Evolutionary conservation across 2,888 invertebrate species (phyloP), one percentile per base, ranked within the genome.

Genomic region (Agonopterix alstromeriana): DNA sequence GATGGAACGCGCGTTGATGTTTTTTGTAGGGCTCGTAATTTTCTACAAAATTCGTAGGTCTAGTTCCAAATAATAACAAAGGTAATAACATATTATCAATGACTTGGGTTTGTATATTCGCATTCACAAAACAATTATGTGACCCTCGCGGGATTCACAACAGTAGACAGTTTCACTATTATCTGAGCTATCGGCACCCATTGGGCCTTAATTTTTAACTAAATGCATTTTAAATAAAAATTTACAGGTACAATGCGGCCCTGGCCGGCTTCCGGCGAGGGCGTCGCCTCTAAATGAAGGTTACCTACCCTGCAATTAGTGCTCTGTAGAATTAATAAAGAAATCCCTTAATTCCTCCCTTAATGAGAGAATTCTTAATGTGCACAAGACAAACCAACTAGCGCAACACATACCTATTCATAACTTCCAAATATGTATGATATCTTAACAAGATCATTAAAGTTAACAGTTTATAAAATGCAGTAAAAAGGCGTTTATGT

Each of bases 281-380:
- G 65, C 61, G 69, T 69, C 63, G 63, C 63, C 59, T 58, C 60
- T 64, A 71, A 74, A 76, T 72, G 72, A 73, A 77, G 61, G 70
- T 65, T 63, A 68, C 63, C 67, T 66, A 72, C 72, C 68, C 60
- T 61, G 71, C 74, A 79, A 79, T 82, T 77, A 79, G 73, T 72
- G 68, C 61, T 70, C 66, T 68, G 68, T 64, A 69, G 65, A 72
- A 77, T 78, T 76, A 78, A 76, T 78, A 72, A 77, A 75, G 74
- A 76, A 77, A 73, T 76, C 67, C 73, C 72, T 72, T 71, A 72
- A 75, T 71, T 73, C 68, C 69, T 70, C 64, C 63, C 65, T 65
- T 66, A 73, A 73, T 73, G 69, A 75, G 67, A 64, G 64, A 70
- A 72, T 70, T 70, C 70, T 63, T 67, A 63, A 65, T 60, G 60